Evolutionary conservation across 2,113 vertebrate genomes (phyloP).

Genomic region (Scomber scombrus): DNA sequence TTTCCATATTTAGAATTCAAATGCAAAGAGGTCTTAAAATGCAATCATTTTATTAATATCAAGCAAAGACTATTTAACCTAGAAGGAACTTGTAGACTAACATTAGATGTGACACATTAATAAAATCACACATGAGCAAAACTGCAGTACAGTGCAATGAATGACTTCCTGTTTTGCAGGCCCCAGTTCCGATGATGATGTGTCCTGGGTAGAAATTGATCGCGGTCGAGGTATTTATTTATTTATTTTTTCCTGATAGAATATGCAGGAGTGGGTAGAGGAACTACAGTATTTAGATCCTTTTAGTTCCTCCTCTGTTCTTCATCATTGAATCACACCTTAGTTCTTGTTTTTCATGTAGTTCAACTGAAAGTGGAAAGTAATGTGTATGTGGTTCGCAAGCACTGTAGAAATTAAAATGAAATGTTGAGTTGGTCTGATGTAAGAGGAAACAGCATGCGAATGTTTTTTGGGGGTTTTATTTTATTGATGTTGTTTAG

Average conservation of each 20-base stretch:
- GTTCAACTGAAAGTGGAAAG: not conserved
- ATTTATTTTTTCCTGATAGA: not conserved
- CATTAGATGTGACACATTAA: not conserved
- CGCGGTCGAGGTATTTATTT: conserved; percentile 65
- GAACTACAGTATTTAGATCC: conserved; percentile 1
- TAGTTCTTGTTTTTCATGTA: conserved; percentile 26
- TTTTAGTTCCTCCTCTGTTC: conserved; percentile 15
- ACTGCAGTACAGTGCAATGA: not conserved
- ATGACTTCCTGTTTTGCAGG: conserved; percentile 68
- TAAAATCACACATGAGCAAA: not conserved
- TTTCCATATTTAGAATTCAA: not conserved
- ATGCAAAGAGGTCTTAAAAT: not conserved
- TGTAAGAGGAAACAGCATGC: not conserved
- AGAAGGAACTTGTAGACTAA: not conserved
- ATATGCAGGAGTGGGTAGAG: not conserved
- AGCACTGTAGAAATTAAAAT: not conserved
- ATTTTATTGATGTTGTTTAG: conserved; percentile 11
- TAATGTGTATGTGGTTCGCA: not conserved
- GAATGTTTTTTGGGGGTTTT: not conserved
- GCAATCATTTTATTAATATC: not conserved
- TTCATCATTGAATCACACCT: not conserved
- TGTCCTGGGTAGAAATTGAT: conserved; percentile 72
- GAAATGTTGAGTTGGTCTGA: not conserved
- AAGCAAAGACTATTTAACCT: not conserved
- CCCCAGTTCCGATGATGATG: conserved; percentile 76